Conservation (phyloP, 1,140 invertebrate genomes). For the Leptestheria dahalacensis region DNA sequence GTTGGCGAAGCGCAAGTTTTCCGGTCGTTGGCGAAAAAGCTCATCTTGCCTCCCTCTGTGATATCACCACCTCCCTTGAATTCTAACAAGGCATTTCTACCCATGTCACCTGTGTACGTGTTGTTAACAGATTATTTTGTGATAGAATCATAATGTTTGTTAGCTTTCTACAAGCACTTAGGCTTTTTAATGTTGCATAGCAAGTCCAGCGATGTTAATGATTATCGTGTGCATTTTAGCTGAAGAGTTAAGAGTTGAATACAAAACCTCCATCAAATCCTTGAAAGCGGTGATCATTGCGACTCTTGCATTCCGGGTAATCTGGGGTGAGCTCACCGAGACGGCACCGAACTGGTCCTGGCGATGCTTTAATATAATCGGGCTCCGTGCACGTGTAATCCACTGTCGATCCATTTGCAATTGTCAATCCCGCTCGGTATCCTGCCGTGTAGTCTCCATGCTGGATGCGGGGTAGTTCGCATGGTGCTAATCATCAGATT, state of each 20-base stretch:
- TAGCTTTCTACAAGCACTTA: slow-evolving; percentile 11
- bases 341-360: slow-evolving; percentile 42
- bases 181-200: slow-evolving; percentile 15
- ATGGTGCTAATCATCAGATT: slow-evolving; percentile 39
- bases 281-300: slow-evolving; percentile 10
- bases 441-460: slow-evolving; percentile 57
- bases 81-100: neutral
- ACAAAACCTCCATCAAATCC: slow-evolving; percentile 6
- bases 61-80: slow-evolving; percentile 43
- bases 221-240: too few species aligned
- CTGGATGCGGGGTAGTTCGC: slow-evolving; percentile 49
- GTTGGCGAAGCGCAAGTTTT: slow-evolving; percentile 46
- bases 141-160: neutral
- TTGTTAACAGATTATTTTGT: neutral
- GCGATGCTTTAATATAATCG: slow-evolving; percentile 35
- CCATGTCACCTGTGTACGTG: neutral
- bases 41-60: slow-evolving; percentile 40
- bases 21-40: slow-evolving; percentile 14
- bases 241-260: too few species aligned
- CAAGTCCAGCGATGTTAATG: too few species aligned
- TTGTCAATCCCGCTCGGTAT: slow-evolving; percentile 56
- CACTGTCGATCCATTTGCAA: slow-evolving; percentile 51
- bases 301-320: slow-evolving; percentile 33
- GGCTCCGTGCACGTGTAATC: slow-evolving; percentile 35
- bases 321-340: slow-evolving; percentile 46